phyloP scores from a whole-genome alignment of 2,888 invertebrate genomes.

The Lepidochitona cinerea region DNA sequence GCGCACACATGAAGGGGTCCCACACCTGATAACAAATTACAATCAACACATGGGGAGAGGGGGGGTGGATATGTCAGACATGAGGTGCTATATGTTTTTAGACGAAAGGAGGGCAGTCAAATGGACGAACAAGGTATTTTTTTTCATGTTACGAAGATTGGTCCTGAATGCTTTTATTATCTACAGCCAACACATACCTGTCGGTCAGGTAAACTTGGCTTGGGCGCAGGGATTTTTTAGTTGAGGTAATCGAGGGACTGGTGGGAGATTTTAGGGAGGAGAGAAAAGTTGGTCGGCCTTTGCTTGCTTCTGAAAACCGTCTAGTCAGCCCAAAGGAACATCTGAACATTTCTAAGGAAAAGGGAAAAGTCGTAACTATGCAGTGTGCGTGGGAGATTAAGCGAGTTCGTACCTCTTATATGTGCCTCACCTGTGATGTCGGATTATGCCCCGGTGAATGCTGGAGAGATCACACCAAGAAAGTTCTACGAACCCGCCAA shows the following conservation, averaged over 20 bases:
- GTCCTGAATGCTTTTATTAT: neutral
- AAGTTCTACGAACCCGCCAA: neutral
- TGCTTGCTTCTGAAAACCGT: neutral
- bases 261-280: neutral
- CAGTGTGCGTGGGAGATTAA: neutral
- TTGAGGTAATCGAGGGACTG: neutral
- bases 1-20: neutral
- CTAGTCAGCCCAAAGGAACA: neutral
- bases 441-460: neutral
- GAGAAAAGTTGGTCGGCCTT: neutral
- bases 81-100: neutral
- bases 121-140: neutral
- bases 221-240: neutral
- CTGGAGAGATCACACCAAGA: neutral
- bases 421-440: neutral
- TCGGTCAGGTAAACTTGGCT: neutral
- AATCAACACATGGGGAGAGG: constrained; percentile 3
- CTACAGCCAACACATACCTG: neutral
- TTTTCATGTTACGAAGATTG: neutral
- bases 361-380: neutral
- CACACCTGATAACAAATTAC: neutral
- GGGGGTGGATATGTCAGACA: neutral
- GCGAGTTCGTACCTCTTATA: neutral
- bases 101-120: neutral
- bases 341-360: neutral